Evolutionary conservation across 2,113 vertebrate species (phyloP).

Genomic region (Climacteris rufus): DNA sequence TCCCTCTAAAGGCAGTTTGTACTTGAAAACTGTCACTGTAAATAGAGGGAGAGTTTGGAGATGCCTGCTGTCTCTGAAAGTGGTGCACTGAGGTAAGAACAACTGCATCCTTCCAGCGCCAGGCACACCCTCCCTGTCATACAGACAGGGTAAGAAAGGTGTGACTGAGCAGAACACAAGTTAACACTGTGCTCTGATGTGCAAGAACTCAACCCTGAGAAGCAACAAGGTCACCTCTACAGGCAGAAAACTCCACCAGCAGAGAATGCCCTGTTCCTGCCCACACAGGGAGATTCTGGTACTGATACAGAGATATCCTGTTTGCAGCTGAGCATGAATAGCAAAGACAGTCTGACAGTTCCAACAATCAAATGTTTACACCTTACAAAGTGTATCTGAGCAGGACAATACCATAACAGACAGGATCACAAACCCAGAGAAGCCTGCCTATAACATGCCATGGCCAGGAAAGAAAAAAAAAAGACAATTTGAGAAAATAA

Average conservation of each 20-base stretch:
- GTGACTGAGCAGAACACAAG: background rate
- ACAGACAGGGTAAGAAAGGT: background rate
- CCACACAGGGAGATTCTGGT: background rate
- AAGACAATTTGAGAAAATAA: background rate
- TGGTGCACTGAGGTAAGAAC: background rate
- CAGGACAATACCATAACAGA: background rate
- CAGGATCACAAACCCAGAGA: background rate
- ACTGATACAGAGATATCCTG: accelerated
- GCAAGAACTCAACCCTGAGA: background rate
- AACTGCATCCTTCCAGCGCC: background rate
- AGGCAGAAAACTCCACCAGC: background rate
- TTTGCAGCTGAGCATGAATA: background rate
- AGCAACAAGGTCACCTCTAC: background rate
- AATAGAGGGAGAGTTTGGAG: background rate
- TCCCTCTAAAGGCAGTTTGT: background rate
- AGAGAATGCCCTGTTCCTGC: background rate
- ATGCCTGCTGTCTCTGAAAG: background rate
- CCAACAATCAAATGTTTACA: background rate
- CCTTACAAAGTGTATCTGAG: background rate
- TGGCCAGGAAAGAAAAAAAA: background rate
- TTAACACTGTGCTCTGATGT: background rate
- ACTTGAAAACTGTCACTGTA: background rate
- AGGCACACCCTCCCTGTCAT: background rate
- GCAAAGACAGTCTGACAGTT: background rate
- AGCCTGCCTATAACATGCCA: background rate